phyloP scores from a whole-genome alignment of 1,140 invertebrate species.

The Piezodorus guildinii region DNA sequence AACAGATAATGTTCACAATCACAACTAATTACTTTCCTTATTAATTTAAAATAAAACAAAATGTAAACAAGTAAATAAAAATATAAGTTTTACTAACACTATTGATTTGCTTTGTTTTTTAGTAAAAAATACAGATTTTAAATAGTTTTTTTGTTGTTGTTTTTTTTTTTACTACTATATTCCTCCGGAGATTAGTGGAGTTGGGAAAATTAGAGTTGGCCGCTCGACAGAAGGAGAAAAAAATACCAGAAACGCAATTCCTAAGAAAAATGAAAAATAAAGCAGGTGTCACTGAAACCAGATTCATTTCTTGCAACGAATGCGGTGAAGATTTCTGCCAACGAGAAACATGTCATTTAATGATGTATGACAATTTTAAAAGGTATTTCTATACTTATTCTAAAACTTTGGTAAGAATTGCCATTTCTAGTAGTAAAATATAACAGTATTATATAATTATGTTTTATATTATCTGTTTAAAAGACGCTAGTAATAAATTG shows the following conservation, averaged over 20 bases:
- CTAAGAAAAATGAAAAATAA: slow-evolving; percentile 61
- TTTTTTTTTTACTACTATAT: neutral
- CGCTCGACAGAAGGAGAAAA: slow-evolving; percentile 51
- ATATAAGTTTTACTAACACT: no score
- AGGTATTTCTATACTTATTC: neutral
- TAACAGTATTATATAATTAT: no score
- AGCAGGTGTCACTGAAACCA: slow-evolving; percentile 62
- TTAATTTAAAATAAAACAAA: no score
- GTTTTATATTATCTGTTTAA: no score
- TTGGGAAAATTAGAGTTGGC: slow-evolving; percentile 62
- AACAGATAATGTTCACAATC: no score
- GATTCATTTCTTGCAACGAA: slow-evolving; percentile 57
- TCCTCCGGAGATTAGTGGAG: slow-evolving; percentile 47
- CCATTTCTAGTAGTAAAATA: no score
- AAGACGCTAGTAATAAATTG: no score
- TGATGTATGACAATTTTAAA: slow-evolving; percentile 36
- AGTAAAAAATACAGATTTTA: no score
- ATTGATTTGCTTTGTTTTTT: no score
- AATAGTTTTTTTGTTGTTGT: no score
- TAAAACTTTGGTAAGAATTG: neutral
- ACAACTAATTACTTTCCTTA: no score
- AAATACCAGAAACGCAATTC: slow-evolving; percentile 37
- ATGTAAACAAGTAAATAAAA: no score
- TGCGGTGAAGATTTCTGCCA: slow-evolving; percentile 78
- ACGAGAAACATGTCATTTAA: slow-evolving; percentile 41